These are phyloP conservation scores for Lithosia quadra DNA, from an alignment of 2,888 invertebrate species.

Conservation along the genomic window DNA sequence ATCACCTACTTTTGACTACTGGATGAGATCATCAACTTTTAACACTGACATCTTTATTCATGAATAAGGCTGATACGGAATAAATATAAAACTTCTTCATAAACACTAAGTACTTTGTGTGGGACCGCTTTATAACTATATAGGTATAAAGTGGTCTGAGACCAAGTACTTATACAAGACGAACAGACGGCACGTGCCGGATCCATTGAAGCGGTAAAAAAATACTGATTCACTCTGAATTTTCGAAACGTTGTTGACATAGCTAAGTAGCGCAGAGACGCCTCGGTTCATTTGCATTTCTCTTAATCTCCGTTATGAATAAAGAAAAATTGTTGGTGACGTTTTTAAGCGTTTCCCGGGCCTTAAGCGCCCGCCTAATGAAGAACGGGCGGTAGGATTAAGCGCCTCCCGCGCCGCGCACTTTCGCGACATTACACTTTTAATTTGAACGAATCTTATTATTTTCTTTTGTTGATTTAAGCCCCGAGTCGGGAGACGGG, in stretches of 20 bases:
- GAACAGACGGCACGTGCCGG: slow-evolving; percentile 41
- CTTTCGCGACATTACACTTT: slow-evolving; percentile 89
- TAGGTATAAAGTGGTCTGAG: slow-evolving; percentile 17
- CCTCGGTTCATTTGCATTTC: slow-evolving; percentile 85
- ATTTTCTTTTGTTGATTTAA: slow-evolving; percentile 90
- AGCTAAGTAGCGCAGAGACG: slow-evolving; percentile 84
- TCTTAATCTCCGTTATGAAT: slow-evolving; percentile 86
- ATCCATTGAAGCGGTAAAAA: slow-evolving; percentile 60
- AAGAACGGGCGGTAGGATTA: slow-evolving; percentile 81
- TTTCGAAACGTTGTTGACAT: slow-evolving; percentile 80
- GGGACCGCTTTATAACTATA: background rate
- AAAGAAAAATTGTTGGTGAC: slow-evolving; percentile 84
- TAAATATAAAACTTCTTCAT: background rate
- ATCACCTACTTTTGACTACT: no score
- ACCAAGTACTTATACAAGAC: slow-evolving; percentile 34
- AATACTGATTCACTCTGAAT: slow-evolving; percentile 59
- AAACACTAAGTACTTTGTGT: background rate
- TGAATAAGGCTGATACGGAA: background rate
- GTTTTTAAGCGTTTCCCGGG: slow-evolving; percentile 77
- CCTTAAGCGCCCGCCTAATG: slow-evolving; percentile 77
- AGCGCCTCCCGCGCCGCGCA: slow-evolving; percentile 63
- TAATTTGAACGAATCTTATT: slow-evolving; percentile 92
- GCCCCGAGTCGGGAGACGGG: slow-evolving; percentile 87
- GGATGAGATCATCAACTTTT: no score
- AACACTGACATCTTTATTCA: background rate